Conservation (phyloP, 2,113 vertebrate species). For the Caretta caretta region DNA sequence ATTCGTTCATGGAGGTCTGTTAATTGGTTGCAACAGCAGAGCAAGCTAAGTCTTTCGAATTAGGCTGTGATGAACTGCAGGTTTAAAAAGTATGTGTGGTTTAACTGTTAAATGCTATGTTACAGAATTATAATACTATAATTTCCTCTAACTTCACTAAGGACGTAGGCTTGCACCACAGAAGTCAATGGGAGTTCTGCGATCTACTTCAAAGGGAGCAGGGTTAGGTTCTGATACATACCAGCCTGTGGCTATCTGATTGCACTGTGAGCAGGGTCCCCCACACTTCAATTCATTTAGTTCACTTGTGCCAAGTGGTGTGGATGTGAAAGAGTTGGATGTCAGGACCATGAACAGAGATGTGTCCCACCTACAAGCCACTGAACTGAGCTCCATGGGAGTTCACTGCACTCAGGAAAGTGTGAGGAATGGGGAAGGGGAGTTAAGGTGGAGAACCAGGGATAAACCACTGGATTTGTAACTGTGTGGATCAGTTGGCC, state of each 20-base stretch:
- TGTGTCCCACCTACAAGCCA: rapidly evolving
- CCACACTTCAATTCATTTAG: not conserved
- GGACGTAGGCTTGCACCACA: not conserved
- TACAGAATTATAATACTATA: not conserved
- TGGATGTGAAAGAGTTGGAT: rapidly evolving
- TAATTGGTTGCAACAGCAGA: not conserved
- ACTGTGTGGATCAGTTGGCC: not conserved
- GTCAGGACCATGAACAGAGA: not conserved
- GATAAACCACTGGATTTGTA: not conserved
- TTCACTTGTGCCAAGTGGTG: not conserved
- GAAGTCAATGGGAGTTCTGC: not conserved
- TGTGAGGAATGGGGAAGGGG: too few relatives aligned
- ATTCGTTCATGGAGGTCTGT: not conserved
- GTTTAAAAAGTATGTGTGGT: not conserved
- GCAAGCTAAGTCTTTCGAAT: not conserved
- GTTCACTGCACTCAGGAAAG: not conserved
- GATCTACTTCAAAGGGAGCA: not conserved
- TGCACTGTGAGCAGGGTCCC: not conserved
- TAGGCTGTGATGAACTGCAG: not conserved
- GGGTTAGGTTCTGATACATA: not conserved
- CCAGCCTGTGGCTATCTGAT: not conserved
- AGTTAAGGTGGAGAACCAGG: not conserved
- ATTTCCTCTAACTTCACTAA: not conserved
- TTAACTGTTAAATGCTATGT: not conserved
- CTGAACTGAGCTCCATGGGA: too few relatives aligned